Conservation (phyloP, 1,140 invertebrate species). For the Carcinoscorpius rotundicauda region DNA sequence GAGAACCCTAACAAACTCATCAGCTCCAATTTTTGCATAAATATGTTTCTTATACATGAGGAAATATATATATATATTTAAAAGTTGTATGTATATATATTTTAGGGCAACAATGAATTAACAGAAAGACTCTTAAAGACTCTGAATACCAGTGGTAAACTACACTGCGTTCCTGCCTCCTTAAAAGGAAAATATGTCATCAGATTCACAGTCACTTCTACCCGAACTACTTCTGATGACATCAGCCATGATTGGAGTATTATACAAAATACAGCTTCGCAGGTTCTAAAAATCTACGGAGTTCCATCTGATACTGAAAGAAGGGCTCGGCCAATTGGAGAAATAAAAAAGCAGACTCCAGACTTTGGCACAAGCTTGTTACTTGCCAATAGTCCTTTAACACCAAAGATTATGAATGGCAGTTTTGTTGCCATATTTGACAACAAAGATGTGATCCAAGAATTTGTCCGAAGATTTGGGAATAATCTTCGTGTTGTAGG, state of each 20-base stretch:
- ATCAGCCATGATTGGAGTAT: constrained; percentile 78
- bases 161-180: constrained; percentile 40
- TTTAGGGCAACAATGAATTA: constrained; percentile 38
- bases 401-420: constrained; percentile 92
- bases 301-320: constrained; percentile 13
- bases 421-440: constrained; percentile 93
- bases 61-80: no score
- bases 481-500: constrained; percentile 46
- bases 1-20: no score
- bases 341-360: constrained; percentile 56
- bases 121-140: constrained; percentile 41
- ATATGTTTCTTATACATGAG: no score
- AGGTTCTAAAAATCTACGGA: constrained; percentile 39
- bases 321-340: constrained; percentile 34
- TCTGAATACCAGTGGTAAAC: constrained; percentile 40
- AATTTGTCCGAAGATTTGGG: constrained; percentile 55
- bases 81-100: neutral
- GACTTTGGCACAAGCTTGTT: constrained; percentile 87
- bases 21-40: no score
- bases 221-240: constrained; percentile 73
- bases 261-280: constrained; percentile 61
- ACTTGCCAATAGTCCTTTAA: constrained; percentile 83
- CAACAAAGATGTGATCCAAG: constrained; percentile 63
- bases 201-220: constrained; percentile 82
- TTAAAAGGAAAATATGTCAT: constrained; percentile 72